A percentile compares a stretch with the other conserved stretches of the same genome.
These are phyloP conservation scores for Heteromurus nitidus DNA, from an alignment of 2,888 invertebrate species.

Conservation along the genomic window DNA sequence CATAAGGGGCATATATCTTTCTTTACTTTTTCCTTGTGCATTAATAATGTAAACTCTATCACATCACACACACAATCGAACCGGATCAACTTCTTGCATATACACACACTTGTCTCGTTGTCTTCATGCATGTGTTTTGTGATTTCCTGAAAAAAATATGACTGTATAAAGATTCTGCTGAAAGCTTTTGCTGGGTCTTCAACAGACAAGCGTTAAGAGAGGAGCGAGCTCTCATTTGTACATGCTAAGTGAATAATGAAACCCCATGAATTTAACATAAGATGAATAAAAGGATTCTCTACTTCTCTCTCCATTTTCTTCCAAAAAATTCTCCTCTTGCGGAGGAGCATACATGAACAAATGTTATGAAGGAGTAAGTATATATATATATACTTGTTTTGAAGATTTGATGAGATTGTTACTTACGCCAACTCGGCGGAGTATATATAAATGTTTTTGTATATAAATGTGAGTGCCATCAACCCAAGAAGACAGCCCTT, in stretches of 20 bases:
- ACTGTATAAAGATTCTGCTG: neutral
- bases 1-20: neutral
- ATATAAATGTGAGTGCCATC: neutral
- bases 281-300: neutral
- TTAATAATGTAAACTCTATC: neutral
- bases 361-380: too few relatives aligned
- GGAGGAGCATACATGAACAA: too few relatives aligned
- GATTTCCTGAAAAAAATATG: neutral
- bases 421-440: too few relatives aligned
- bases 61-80: neutral
- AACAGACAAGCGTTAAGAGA: neutral
- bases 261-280: neutral
- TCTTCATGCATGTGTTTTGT: neutral
- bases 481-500: neutral
- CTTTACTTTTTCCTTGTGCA: too few relatives aligned
- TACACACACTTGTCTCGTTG: too few relatives aligned
- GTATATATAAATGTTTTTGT: too few relatives aligned
- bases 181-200: neutral
- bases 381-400: too few relatives aligned
- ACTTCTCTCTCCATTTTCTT: too few relatives aligned
- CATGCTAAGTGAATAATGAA: neutral
- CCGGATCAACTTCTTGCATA: neutral
- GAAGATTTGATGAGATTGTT: too few relatives aligned
- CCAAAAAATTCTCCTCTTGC: too few relatives aligned
- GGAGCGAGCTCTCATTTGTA: neutral